These are phyloP conservation scores for Scolopax rusticola DNA, from an alignment of 2,797 vertebrate genomes.

Conservation along the genomic window DNA sequence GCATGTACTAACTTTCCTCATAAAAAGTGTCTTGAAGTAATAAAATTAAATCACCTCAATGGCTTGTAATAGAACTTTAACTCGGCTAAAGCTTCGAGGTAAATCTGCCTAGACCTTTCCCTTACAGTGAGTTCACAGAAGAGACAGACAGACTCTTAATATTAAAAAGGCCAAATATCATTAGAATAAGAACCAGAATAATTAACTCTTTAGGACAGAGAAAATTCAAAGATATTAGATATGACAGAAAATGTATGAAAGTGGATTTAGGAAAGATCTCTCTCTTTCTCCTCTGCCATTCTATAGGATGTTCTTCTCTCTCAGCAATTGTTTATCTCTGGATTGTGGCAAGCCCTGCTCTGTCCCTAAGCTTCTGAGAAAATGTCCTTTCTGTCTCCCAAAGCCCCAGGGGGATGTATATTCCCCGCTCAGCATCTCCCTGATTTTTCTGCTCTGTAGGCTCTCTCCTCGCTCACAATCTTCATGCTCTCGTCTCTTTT, in stretches of 20 bases:
- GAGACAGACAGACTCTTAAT: conserved; percentile 27
- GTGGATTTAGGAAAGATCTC: neutral
- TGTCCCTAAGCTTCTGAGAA: rapidly evolving
- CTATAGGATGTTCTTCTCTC: neutral
- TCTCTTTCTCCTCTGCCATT: neutral
- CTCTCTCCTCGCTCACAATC: neutral
- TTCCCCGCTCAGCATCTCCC: neutral
- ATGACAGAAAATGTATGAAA: neutral
- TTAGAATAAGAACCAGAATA: conserved; percentile 1
- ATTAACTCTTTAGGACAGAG: neutral
- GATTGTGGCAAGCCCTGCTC: neutral
- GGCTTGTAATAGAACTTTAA: conserved; percentile 39
- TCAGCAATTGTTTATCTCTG: neutral
- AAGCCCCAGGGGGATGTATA: neutral
- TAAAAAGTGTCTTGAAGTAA: conserved; percentile 35
- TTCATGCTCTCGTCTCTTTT: neutral
- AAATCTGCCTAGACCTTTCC: neutral
- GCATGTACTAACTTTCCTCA: neutral
- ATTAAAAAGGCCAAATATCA: conserved; percentile 23
- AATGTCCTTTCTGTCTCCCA: neutral
- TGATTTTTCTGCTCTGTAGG: neutral
- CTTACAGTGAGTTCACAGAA: neutral
- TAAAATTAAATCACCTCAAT: conserved; percentile 47
- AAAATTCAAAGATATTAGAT: neutral
- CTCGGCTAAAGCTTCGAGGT: conserved; percentile 6